These are phyloP conservation scores for Agonopterix subpropinquella DNA, from an alignment of 2,888 invertebrate genomes.

Conservation along the genomic window DNA sequence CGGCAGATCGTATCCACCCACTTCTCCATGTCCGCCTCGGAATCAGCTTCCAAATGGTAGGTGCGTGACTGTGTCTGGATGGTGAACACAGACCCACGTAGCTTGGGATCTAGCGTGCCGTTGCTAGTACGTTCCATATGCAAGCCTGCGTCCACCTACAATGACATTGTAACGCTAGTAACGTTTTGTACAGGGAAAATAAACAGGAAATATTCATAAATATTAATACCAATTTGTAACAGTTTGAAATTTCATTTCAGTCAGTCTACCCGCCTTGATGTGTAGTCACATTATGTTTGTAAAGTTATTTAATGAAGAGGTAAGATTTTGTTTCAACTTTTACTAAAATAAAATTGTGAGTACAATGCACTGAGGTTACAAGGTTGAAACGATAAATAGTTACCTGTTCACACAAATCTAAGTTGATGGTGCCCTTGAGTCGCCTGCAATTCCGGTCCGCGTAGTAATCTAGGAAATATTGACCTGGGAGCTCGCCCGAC, in stretches of 20 bases:
- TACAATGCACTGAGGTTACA: too few species aligned
- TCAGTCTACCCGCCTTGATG: too few species aligned
- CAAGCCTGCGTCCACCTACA: conserved; percentile 88
- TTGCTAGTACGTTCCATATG: conserved; percentile 88
- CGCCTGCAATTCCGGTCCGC: conserved; percentile 90
- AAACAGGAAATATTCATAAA: background rate
- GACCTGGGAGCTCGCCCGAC: conserved; percentile 93
- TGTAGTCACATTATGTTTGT: too few species aligned
- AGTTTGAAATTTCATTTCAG: too few species aligned
- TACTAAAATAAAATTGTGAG: too few species aligned
- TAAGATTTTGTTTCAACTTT: too few species aligned
- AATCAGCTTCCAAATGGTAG: conserved; percentile 95
- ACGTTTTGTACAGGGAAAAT: background rate
- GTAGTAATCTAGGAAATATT: conserved; percentile 95
- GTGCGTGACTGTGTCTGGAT: conserved; percentile 91
- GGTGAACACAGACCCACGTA: conserved; percentile 83
- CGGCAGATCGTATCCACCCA: conserved; percentile 97
- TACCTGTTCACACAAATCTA: conserved; percentile 97
- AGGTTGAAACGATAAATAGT: conserved; percentile 15
- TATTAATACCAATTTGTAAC: background rate
- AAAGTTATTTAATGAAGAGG: too few species aligned
- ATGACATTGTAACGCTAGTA: background rate
- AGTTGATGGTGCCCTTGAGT: conserved; percentile 91
- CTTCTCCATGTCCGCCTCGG: conserved; percentile 93
- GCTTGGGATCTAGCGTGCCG: conserved; percentile 80